Percentiles rank a stretch among this genome's conserved stretches.
Conservation (phyloP, 2,797 vertebrate species). For the Scolopax rusticola region DNA sequence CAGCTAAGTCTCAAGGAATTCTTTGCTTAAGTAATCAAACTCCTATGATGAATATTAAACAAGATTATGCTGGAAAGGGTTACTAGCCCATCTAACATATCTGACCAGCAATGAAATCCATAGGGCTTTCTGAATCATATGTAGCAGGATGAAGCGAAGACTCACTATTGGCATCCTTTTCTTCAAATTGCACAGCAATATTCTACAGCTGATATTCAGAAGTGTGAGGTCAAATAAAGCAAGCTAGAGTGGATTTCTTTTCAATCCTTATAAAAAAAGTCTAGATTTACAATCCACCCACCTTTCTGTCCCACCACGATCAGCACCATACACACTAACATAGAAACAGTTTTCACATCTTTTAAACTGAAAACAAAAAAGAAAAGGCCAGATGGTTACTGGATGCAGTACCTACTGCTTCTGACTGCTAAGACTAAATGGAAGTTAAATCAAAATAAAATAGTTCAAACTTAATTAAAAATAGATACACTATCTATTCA, state of each 20-base stretch:
- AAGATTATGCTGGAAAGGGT: not conserved
- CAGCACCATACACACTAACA: not conserved
- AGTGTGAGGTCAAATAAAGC: not conserved
- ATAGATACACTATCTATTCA: not conserved
- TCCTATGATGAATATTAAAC: constrained; percentile 7
- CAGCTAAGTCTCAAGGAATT: constrained; percentile 5
- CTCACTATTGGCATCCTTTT: not conserved
- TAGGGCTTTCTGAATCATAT: not conserved
- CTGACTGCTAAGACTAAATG: not conserved
- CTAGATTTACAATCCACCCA: not conserved
- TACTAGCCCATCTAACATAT: constrained; percentile 14
- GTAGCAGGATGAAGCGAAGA: not conserved
- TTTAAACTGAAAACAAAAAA: not conserved
- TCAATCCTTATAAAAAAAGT: not conserved
- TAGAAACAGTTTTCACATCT: not conserved
- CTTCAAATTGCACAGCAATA: not conserved
- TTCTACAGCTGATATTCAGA: not conserved
- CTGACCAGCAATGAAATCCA: constrained; percentile 15
- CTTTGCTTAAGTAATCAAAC: not conserved
- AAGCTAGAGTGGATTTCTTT: not conserved
- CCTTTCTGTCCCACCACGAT: not conserved
- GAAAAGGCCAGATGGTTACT: not conserved
- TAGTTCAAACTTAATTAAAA: not conserved
- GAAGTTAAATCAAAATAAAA: constrained; percentile 19
- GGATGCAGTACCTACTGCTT: not conserved